phyloP scores from a whole-genome alignment of 2,113 vertebrate genomes.

The Osmerus eperlanus region DNA sequence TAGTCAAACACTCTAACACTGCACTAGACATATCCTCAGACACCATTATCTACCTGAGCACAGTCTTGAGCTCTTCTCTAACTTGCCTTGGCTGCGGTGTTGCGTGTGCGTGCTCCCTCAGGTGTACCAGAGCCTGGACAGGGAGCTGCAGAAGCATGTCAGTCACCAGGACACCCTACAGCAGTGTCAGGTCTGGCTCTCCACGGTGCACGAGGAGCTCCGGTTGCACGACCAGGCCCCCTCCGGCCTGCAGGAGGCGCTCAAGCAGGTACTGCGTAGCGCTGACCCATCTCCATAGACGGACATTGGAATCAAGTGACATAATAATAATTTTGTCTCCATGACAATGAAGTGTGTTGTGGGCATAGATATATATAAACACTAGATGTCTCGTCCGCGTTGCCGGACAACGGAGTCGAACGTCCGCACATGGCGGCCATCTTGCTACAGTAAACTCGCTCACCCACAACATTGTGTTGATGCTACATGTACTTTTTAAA shows the following conservation, averaged over 20 bases:
- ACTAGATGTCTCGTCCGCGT: no score
- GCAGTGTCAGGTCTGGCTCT: constrained; percentile 89
- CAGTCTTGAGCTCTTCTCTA: background rate
- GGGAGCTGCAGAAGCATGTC: constrained; percentile 92
- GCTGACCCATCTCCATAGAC: background rate
- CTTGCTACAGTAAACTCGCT: no score
- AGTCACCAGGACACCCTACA: constrained; percentile 91
- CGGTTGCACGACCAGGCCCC: constrained; percentile 75
- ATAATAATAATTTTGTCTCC: background rate
- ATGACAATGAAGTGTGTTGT: background rate
- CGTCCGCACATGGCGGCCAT: no score
- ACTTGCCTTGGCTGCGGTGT: background rate
- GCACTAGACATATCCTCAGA: background rate
- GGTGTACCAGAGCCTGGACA: constrained; percentile 93
- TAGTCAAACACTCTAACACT: background rate
- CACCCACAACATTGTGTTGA: no score
- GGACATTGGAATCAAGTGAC: background rate
- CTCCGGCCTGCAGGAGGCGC: constrained; percentile 81
- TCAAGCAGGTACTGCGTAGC: constrained; percentile 79
- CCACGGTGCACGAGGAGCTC: constrained; percentile 81
- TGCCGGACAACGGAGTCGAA: no score
- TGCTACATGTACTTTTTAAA: no score
- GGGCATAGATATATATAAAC: no score
- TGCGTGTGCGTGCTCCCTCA: constrained; percentile 42
- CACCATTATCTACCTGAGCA: background rate